Evolutionary conservation across 2,888 invertebrate species (phyloP), one percentile per base, ranked within the genome.

Genomic region (Orthosia cruda): DNA sequence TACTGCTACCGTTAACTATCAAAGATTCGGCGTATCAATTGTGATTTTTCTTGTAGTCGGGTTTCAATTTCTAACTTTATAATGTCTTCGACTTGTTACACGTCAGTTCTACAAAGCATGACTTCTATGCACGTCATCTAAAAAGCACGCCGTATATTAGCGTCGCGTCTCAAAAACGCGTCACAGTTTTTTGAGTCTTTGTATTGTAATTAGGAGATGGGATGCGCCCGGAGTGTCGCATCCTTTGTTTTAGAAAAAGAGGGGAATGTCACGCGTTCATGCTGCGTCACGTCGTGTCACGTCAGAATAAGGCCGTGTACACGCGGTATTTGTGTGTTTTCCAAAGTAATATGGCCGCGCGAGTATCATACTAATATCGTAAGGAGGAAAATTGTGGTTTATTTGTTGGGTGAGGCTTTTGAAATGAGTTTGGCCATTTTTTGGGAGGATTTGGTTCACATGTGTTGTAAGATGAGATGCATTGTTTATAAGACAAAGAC

Each of bases 181-280:
- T 82, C 69, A 77, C 62, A 63, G 52, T 74, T 80, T 84, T 88
- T 83, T 74, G 83, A 81, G 85, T 79, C 85, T 84, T 84, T 88
- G 87, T 87, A 82, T 82, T 79, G 87, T 87, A 86, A 87, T 87
- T 87, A 87, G 87, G 80, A 86, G 87, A 88, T 86, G 86, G 83
- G 87, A 85, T 87, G 86, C 87, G 87, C 86, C 68, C 74, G 65
- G 68, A 62, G 80, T 71, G 80, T 77, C 76, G 75, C 61, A 66
- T 84, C 71, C 84, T 85, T 84, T 86, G 87, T 87, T 85, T 82
- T 63, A 83, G 32, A 85, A 83, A 86, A 84, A 85, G 76, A 71
- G 83, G 87, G 82, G 73, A 84, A 80, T 75, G 83, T 80, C 77
- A 85, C 77, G 81, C 82, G 82, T 82, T 87, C 86, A 87, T 87